A percentile compares a stretch with the other conserved stretches of the same genome.
Conservation (phyloP, 2,888 invertebrate species). For the Lasioglossum pauxillum region DNA sequence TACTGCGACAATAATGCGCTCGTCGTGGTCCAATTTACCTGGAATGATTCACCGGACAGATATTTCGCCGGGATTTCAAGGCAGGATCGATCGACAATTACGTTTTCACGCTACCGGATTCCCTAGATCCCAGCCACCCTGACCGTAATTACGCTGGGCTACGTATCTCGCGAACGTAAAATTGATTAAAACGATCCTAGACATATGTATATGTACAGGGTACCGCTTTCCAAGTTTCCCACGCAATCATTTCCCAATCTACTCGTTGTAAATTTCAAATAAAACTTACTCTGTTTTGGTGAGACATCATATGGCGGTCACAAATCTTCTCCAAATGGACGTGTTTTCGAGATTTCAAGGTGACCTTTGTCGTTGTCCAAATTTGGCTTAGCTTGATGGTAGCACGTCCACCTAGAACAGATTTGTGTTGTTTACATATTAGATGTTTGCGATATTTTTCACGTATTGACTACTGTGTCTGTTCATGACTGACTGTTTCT, state of each 20-base stretch:
- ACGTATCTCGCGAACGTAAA: background rate
- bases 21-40: slow-evolving; percentile 48
- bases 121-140: background rate
- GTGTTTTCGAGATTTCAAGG: background rate
- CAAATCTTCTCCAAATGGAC: background rate
- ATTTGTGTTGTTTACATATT: background rate
- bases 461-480: no score
- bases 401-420: background rate
- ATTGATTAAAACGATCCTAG: background rate
- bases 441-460: no score
- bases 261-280: background rate
- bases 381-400: background rate
- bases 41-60: slow-evolving; percentile 49
- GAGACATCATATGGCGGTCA: background rate
- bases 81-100: slow-evolving; percentile 37
- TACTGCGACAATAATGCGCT: slow-evolving; percentile 60
- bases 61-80: slow-evolving; percentile 49
- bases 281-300: background rate
- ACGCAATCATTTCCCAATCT: background rate
- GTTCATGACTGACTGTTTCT: no score
- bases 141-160: background rate
- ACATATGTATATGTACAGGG: no score
- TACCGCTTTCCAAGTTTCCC: no score
- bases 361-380: background rate
- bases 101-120: slow-evolving; percentile 24